Evolutionary conservation across 2,888 invertebrate genomes (phyloP).

Genomic region (Synanthedon formicaeformis): DNA sequence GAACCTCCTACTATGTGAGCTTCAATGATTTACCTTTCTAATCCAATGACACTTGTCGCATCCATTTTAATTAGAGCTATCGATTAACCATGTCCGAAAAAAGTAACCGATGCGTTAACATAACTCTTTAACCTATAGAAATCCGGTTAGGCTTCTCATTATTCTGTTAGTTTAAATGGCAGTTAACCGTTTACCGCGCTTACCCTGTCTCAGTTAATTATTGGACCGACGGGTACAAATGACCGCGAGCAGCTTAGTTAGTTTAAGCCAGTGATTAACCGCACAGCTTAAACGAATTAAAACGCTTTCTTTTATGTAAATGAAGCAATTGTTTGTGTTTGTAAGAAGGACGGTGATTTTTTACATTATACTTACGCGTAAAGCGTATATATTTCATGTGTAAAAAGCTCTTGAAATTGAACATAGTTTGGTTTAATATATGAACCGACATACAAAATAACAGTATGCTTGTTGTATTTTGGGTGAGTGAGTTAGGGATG

Average conservation of each 20-base stretch:
- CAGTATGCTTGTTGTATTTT: too few relatives aligned
- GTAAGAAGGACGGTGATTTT: background rate
- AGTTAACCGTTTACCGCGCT: constrained; percentile 47
- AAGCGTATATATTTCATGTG: background rate
- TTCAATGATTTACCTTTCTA: constrained; percentile 20
- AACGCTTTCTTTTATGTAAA: constrained; percentile 63
- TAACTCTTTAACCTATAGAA: constrained; percentile 40
- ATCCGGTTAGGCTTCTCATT: constrained; percentile 40
- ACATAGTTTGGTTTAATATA: background rate
- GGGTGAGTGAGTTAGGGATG: too few relatives aligned
- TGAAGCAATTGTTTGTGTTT: constrained; percentile 44
- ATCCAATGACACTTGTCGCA: background rate
- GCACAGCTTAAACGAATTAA: constrained; percentile 50
- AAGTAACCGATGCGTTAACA: constrained; percentile 30
- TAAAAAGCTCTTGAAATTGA: background rate
- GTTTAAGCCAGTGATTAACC: constrained; percentile 53
- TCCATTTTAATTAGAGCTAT: constrained; percentile 23
- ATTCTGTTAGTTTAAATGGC: constrained; percentile 47
- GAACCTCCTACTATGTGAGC: constrained; percentile 84
- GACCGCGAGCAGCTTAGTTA: constrained; percentile 44
- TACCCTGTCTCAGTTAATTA: constrained; percentile 49
- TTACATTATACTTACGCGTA: background rate
- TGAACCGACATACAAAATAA: too few relatives aligned
- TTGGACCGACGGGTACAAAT: constrained; percentile 58
- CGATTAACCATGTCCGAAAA: constrained; percentile 33